A percentile compares a stretch with the other conserved stretches of the same genome.
Evolutionary conservation across 2,797 vertebrate species (phyloP).

Genomic region (Adrianichthys oophorus): DNA sequence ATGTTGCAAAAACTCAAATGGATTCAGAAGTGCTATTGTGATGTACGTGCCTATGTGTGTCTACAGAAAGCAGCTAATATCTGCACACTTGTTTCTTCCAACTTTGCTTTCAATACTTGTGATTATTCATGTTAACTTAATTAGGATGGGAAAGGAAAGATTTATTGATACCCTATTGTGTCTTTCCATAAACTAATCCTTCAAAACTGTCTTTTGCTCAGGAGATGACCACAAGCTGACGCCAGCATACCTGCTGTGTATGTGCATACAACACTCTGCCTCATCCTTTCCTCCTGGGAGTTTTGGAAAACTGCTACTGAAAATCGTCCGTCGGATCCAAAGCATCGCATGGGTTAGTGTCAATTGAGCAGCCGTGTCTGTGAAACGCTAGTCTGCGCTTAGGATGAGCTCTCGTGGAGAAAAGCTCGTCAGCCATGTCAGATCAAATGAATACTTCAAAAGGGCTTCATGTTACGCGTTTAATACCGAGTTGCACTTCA

Average conservation of each 20-base stretch:
- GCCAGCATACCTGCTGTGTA: slow-evolving; percentile 91
- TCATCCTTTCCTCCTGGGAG: slow-evolving; percentile 83
- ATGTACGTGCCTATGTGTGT: not conserved
- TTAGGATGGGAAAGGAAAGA: too few relatives aligned
- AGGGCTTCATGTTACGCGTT: slow-evolving; percentile 23
- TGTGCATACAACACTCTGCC: slow-evolving; percentile 93
- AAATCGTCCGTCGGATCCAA: slow-evolving; percentile 86
- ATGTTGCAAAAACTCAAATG: slow-evolving; percentile 2
- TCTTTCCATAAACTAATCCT: not conserved
- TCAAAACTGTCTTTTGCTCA: slow-evolving; percentile 22
- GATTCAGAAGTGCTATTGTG: not conserved
- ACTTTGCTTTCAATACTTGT: too few relatives aligned
- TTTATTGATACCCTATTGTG: not conserved
- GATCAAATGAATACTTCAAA: slow-evolving; percentile 52
- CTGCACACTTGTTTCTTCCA: not conserved
- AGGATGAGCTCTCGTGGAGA: slow-evolving; percentile 6
- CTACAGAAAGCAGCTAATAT: not conserved
- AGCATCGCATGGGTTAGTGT: slow-evolving; percentile 90
- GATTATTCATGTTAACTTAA: too few relatives aligned
- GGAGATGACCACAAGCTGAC: slow-evolving; percentile 91
- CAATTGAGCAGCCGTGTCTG: not conserved
- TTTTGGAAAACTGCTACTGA: slow-evolving; percentile 90
- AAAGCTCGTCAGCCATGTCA: slow-evolving; percentile 34
- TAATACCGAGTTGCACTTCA: slow-evolving; percentile 25
- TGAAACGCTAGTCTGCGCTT: not conserved